phyloP scores from a whole-genome alignment of 30 jellyfish, hydroid and myxozoan genomes.

The Nemopilema nomurai region DNA sequence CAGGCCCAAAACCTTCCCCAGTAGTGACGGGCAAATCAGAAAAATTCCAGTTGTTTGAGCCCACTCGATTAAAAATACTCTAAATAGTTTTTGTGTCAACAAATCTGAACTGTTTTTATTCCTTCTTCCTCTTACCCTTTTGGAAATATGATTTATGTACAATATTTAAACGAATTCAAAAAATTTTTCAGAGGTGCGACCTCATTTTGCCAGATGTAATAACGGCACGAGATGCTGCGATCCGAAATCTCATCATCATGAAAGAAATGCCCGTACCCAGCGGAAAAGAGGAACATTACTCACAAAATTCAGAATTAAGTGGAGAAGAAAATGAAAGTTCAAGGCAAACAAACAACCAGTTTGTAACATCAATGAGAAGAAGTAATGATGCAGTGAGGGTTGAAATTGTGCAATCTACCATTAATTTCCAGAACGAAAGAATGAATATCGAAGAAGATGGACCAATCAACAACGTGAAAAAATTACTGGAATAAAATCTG shows the following conservation, averaged over 20 bases:
- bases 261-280: constrained; percentile 41
- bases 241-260: too few species aligned
- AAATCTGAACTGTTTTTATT: too few species aligned
- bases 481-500: constrained; percentile 17
- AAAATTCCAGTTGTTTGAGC: too few species aligned
- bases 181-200: constrained; percentile 10
- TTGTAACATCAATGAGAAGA: constrained; percentile 18
- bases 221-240: constrained; percentile 30
- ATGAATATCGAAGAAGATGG: constrained; percentile 33
- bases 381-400: constrained; percentile 10
- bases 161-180: constrained; percentile 8
- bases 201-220: constrained; percentile 38
- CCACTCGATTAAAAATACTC: too few species aligned
- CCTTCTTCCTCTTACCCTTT: too few species aligned
- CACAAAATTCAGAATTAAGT: not conserved
- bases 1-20: too few species aligned
- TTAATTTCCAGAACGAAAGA: constrained; percentile 1
- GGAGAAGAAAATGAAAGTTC: not conserved
- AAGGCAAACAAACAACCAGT: not conserved
- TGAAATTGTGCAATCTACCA: constrained; percentile 34
- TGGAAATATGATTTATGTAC: constrained; percentile 35
- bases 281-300: constrained; percentile 34
- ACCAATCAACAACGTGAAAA: constrained; percentile 11
- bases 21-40: too few species aligned
- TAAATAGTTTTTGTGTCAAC: too few species aligned